Conservation (phyloP, 2,113 vertebrate species). For the Emydocephalus ijimae region DNA sequence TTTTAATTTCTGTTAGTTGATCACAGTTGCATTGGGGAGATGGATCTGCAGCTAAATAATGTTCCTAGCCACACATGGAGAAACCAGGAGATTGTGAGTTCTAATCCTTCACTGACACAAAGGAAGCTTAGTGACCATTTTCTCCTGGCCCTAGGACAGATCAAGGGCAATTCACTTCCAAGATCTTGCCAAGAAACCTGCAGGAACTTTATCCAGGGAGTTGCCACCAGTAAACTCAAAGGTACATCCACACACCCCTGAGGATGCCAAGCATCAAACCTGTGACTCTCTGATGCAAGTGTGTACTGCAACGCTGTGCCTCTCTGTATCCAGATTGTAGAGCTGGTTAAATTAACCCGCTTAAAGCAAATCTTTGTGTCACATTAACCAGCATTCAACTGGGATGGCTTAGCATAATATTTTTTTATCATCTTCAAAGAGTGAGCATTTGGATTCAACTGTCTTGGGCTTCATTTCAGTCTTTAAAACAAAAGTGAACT, state of each 20-base stretch:
- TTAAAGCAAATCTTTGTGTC: not conserved
- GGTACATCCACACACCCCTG: not conserved
- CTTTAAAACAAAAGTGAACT: not conserved
- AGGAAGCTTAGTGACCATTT: not conserved
- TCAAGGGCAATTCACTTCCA: not conserved
- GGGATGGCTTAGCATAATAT: not conserved
- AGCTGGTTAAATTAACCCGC: not conserved
- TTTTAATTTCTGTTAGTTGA: not conserved
- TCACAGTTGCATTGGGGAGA: not conserved
- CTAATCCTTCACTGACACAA: not conserved
- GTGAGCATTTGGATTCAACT: not conserved
- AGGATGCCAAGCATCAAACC: not conserved
- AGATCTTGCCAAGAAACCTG: not conserved
- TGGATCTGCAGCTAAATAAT: not conserved
- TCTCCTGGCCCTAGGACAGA: not conserved
- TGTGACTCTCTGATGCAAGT: not conserved
- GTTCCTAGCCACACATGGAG: not conserved
- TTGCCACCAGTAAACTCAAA: not conserved
- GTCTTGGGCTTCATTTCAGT: not conserved
- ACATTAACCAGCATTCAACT: not conserved
- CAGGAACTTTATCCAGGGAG: not conserved
- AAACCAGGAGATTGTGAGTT: not conserved
- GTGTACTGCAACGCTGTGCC: not conserved
- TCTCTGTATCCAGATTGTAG: not conserved
- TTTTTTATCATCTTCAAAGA: not conserved